These are phyloP conservation scores for Pseudanteris insignis DNA, from an alignment of 2,888 invertebrate species.

Conservation along the genomic window DNA sequence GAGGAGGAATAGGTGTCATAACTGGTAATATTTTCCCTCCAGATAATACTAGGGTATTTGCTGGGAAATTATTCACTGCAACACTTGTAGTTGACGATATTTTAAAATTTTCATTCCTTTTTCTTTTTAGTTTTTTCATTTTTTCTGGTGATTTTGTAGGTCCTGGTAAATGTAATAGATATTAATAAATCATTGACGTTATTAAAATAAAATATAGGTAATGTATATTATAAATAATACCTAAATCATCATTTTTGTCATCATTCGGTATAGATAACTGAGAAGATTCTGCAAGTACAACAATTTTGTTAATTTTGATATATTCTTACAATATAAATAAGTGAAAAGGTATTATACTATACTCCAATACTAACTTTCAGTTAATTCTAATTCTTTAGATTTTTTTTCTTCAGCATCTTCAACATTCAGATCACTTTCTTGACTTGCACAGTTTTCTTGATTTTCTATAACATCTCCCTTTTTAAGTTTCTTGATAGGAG, in stretches of 20 bases:
- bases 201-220: no score
- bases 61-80: constrained; percentile 51
- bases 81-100: constrained; percentile 34
- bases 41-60: constrained; percentile 61
- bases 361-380: no score
- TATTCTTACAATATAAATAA: no score
- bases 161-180: no score
- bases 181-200: no score
- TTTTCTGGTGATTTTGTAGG: constrained; percentile 47
- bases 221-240: no score
- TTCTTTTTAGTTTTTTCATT: constrained; percentile 48
- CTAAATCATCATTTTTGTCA: no score
- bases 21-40: constrained; percentile 62
- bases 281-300: no score
- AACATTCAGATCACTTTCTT: constrained; percentile 50
- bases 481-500: constrained; percentile 41
- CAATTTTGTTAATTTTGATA: no score
- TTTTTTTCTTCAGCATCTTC: constrained; percentile 13
- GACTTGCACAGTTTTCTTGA: constrained; percentile 61
- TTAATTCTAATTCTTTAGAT: no score
- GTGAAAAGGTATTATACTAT: no score
- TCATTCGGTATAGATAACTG: no score
- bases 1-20: constrained; percentile 57
- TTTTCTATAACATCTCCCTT: constrained; percentile 55
- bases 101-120: constrained; percentile 49